Evolutionary conservation across 2,797 vertebrate species (phyloP), one percentile per base, ranked within the genome.

Genomic region (Urosaurus nigricauda): DNA sequence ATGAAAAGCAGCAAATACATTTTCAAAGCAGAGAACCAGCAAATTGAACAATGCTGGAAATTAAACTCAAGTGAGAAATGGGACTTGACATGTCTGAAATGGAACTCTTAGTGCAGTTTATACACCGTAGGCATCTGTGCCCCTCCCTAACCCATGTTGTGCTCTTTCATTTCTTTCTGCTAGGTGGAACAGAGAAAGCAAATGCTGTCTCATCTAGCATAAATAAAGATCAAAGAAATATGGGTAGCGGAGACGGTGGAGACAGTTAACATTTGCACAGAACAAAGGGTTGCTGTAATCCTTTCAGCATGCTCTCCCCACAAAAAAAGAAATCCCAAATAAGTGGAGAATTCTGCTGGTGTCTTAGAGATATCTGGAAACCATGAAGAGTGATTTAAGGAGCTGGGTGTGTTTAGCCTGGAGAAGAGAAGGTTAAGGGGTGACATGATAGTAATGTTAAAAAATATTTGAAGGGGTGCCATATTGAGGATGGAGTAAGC

Each of bases 1-100:
- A 2, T 73, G 56, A 84, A 86, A 83, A 92, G 89, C 89, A 92
- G 89, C 92, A 43, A 79, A 91, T 88, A 83, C 79, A 88, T 89
- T 85, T 79, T 89, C 80, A 79, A 35, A 65, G 3, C 83, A 81
- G 7, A 79, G 81, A 68, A 11, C 68, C 87, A 47, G 84, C 60
- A 95, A 95, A 94, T 88, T 93, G 93, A 94, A 91, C 63, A 89
- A 60, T 65, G 84, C 92, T 92, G 90, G 53, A 37, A 93, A 88
- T 94, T 92, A 93, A 93, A 93, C 84, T 37, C 16, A 79, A 60
- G 43, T 93, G 93, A 95, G 82, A 94, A 94, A 96, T 92, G 7
- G 43, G 79, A 94, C 84, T 90, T 91, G 93, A 91, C 93, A 88
- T 71, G 51, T 86, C 75, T 88, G 83, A 93, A 94, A 94, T 93